These are phyloP conservation scores for Noturus placidus DNA, from an alignment of 2,113 vertebrate genomes.

Conservation along the genomic window DNA sequence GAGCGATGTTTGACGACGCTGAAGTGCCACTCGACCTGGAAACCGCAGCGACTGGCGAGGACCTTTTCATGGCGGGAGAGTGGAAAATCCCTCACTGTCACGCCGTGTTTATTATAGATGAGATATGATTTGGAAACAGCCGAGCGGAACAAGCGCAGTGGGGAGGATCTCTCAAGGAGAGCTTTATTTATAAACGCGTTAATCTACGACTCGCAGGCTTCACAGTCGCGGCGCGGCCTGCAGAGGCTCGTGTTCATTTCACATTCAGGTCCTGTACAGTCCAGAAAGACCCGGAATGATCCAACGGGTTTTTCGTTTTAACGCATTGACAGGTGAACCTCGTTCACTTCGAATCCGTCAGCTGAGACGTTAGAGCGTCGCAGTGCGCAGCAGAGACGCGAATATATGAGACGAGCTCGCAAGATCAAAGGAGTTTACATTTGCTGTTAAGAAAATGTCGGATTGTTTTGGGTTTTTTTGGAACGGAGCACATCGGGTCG, in stretches of 20 bases:
- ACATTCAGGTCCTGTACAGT: background rate
- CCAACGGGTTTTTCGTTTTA: background rate
- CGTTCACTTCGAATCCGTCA: background rate
- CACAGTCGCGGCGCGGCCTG: background rate
- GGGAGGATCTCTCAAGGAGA: conserved; percentile 8
- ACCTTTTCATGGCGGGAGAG: background rate
- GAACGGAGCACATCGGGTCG: too few relatives aligned
- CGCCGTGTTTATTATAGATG: conserved; percentile 27
- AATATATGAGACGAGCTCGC: background rate
- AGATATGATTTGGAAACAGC: conserved; percentile 27
- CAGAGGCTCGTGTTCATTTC: background rate
- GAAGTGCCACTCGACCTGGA: background rate
- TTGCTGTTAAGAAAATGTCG: background rate
- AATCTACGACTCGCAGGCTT: background rate
- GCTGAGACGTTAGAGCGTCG: background rate
- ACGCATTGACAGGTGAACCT: background rate
- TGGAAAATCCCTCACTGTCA: conserved; percentile 28
- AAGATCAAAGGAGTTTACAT: background rate
- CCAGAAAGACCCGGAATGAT: background rate
- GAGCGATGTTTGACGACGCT: background rate
- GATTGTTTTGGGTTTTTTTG: too few relatives aligned
- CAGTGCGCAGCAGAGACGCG: background rate
- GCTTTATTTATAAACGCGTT: conserved; percentile 6
- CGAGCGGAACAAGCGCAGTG: background rate
- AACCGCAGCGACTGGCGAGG: background rate